A percentile compares a stretch with the other conserved stretches of the same genome.
Evolutionary conservation across 2,888 invertebrate species (phyloP).

Genomic region (Calameuta filiformis): DNA sequence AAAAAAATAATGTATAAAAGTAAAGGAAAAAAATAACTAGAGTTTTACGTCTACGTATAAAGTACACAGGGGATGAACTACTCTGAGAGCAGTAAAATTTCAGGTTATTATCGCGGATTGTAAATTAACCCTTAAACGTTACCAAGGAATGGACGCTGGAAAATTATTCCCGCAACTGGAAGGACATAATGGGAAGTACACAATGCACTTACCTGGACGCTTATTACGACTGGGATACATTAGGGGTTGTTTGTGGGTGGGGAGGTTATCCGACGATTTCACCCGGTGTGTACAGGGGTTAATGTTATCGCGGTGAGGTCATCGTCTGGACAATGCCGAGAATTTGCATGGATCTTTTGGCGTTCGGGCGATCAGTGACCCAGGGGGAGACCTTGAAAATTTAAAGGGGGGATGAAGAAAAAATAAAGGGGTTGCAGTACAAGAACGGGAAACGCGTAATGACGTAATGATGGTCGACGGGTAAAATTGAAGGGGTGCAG

Average conservation of each 20-base stretch:
- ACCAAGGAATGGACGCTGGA: not conserved
- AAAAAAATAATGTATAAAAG: not conserved
- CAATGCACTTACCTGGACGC: not conserved
- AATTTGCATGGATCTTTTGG: not conserved
- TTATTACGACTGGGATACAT: not conserved
- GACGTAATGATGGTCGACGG: not conserved
- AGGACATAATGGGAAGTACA: not conserved
- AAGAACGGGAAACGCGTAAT: not conserved
- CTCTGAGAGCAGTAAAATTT: not conserved
- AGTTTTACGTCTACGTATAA: not conserved
- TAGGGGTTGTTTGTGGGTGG: not conserved
- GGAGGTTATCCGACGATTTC: not conserved
- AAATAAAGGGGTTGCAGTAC: not conserved
- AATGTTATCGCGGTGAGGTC: not conserved
- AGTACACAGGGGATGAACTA: not conserved
- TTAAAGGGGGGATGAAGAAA: not conserved
- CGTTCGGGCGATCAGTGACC: not conserved
- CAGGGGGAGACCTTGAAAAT: not conserved
- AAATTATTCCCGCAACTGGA: not conserved
- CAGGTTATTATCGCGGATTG: not conserved
- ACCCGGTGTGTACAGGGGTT: not conserved
- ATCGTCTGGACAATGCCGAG: not conserved
- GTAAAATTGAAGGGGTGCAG: not conserved
- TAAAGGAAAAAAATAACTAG: not conserved
- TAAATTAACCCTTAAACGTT: not conserved